A percentile compares a stretch with the other conserved stretches of the same genome.
Evolutionary conservation across 1,140 invertebrate species (phyloP).

Genomic region (Panulirus ornatus): DNA sequence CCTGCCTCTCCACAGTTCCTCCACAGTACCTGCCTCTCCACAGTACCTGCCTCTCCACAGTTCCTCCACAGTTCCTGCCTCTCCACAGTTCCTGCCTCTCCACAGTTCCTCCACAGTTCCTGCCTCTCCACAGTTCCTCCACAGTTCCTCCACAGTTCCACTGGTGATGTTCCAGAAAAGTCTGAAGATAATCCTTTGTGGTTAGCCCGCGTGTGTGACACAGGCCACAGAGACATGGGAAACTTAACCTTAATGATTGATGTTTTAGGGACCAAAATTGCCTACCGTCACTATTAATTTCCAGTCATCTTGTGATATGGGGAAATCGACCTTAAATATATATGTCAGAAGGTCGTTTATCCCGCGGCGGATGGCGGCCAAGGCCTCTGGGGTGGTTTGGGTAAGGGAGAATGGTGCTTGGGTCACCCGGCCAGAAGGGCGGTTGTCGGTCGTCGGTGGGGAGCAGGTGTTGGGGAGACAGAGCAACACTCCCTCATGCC

Average conservation of each 20-base stretch:
- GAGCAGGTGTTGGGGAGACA: not conserved
- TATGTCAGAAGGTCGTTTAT: no score
- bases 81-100: not conserved
- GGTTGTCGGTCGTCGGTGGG: not conserved
- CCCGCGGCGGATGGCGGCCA: no score
- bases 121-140: no score
- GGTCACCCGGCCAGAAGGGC: no score
- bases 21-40: not conserved
- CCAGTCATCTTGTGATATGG: not conserved
- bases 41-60: not conserved
- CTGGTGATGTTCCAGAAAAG: no score
- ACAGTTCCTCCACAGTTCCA: not conserved
- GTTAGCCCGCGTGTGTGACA: slow-evolving; percentile 16
- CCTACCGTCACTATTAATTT: slow-evolving; percentile 1
- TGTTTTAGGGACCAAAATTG: not conserved
- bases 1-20: not conserved
- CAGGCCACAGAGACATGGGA: not conserved
- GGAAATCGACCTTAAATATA: no score
- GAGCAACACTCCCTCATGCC: not conserved
- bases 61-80: not conserved
- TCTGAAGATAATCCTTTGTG: slow-evolving; percentile 29
- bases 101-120: not conserved
- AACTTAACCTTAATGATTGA: not conserved
- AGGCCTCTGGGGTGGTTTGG: no score
- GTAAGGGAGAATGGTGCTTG: no score